These are phyloP conservation scores for Ceyx margarethae DNA, from an alignment of 2,113 vertebrate genomes.

Conservation along the genomic window DNA sequence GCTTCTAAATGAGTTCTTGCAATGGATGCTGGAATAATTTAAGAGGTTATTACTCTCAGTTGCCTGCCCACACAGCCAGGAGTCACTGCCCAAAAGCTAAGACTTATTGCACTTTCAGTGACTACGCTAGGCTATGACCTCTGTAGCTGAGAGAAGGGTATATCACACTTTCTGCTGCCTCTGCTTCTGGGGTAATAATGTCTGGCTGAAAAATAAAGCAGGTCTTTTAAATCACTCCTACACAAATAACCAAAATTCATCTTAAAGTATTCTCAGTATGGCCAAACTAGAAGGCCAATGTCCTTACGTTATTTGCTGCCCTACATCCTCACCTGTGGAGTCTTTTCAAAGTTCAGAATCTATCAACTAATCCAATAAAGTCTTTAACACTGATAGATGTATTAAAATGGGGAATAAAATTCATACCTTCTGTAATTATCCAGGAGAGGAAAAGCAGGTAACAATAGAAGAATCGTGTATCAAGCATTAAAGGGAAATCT, in stretches of 20 bases:
- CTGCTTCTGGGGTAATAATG: slow-evolving; percentile 4
- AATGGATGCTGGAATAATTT: background rate
- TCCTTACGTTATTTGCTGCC: background rate
- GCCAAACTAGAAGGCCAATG: background rate
- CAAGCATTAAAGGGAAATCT: background rate
- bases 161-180: slow-evolving; percentile 22
- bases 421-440: background rate
- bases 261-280: background rate
- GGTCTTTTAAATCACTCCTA: slow-evolving; percentile 26
- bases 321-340: background rate
- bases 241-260: background rate
- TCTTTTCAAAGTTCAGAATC: background rate
- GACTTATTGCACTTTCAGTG: background rate
- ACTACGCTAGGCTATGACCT: background rate
- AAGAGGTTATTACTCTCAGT: slow-evolving; percentile 28
- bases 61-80: slow-evolving; percentile 9
- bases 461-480: background rate
- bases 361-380: background rate
- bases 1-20: background rate
- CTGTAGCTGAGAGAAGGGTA: background rate
- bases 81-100: slow-evolving; percentile 17
- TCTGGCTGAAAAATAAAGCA: background rate
- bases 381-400: background rate
- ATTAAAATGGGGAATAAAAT: background rate
- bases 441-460: background rate